A percentile compares a stretch with the other conserved stretches of the same genome.
These are phyloP conservation scores for Strix uralensis DNA, from an alignment of 2,113 vertebrate species.

Conservation along the genomic window DNA sequence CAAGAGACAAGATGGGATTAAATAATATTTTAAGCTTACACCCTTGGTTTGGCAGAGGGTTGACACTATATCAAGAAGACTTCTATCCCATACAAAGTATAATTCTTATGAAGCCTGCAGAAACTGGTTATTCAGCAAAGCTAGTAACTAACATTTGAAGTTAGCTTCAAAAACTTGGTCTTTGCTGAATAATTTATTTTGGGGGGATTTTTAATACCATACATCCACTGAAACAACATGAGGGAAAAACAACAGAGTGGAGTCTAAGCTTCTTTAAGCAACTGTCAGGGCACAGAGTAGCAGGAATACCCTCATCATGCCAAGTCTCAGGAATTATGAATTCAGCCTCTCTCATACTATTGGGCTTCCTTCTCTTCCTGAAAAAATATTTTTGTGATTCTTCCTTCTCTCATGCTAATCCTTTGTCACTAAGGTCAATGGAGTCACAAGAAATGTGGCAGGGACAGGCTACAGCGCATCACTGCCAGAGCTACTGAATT, in stretches of 20 bases:
- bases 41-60: background rate
- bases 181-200: background rate
- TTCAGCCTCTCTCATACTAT: background rate
- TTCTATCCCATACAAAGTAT: background rate
- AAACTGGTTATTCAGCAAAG: background rate
- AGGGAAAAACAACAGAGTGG: background rate
- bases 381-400: background rate
- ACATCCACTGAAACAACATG: background rate
- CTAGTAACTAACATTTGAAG: background rate
- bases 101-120: background rate
- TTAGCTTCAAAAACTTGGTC: background rate
- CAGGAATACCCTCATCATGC: background rate
- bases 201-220: background rate
- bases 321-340: background rate
- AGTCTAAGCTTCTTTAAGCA: background rate
- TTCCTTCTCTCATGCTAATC: constrained; percentile 12
- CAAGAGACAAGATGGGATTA: background rate
- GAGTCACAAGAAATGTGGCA: background rate
- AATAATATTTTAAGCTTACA: background rate
- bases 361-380: background rate
- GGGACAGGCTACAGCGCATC: background rate
- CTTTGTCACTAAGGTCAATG: background rate
- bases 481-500: background rate
- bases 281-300: background rate
- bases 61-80: background rate